Percentiles rank a stretch among this genome's conserved stretches.
Evolutionary conservation across 2,113 vertebrate species (phyloP).

Genomic region (Myocastor coypus): DNA sequence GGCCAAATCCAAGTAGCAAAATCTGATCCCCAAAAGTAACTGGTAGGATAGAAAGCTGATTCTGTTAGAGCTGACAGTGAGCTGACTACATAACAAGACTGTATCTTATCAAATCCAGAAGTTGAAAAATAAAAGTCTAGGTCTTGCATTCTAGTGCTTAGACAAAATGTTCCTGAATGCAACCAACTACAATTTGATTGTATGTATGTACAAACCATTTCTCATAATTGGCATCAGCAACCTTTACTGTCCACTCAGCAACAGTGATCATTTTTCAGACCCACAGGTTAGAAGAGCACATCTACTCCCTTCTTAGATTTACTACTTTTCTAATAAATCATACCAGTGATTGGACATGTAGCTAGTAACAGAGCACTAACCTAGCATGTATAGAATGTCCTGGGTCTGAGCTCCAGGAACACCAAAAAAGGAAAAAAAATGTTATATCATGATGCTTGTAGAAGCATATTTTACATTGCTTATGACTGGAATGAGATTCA

Average conservation of each 20-base stretch:
- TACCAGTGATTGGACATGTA: too few species aligned
- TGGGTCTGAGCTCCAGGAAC: not conserved
- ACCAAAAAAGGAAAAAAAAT: not conserved
- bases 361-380: not conserved
- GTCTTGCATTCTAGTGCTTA: not conserved
- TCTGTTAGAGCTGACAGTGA: not conserved
- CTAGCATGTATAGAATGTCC: not conserved
- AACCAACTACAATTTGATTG: not conserved
- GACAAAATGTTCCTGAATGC: not conserved
- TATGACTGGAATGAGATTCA: not conserved
- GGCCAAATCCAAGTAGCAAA: constrained; percentile 10
- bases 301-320: not conserved
- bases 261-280: not conserved
- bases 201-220: not conserved
- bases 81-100: not conserved
- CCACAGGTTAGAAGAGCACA: too few species aligned
- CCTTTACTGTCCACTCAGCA: not conserved
- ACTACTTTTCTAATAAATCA: not conserved
- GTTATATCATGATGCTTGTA: not conserved
- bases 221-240: not conserved
- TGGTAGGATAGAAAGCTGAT: not conserved
- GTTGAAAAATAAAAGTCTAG: not conserved
- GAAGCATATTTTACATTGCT: not conserved
- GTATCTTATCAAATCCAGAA: not conserved
- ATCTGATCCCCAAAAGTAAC: constrained; percentile 1